These are phyloP conservation scores for Aphelenchoides besseyi DNA, from an alignment of 1,140 invertebrate genomes.

Conservation along the genomic window DNA sequence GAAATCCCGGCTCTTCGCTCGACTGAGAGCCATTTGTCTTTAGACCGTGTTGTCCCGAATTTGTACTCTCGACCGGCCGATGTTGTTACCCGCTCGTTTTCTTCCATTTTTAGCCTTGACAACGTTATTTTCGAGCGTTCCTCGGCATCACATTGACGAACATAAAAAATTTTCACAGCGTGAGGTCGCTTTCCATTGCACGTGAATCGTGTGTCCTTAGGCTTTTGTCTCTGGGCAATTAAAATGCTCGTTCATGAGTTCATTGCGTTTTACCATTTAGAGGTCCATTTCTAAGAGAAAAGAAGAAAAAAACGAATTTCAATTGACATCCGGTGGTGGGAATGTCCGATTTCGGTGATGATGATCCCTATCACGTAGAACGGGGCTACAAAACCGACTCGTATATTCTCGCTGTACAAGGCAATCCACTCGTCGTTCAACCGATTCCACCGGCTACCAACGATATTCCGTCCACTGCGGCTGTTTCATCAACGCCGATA, in stretches of 20 bases:
- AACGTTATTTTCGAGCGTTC: not conserved
- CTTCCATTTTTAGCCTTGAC: not conserved
- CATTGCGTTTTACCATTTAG: no score
- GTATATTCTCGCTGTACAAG: constrained; percentile 25
- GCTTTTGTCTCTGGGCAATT: no score
- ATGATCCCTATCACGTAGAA: constrained; percentile 13
- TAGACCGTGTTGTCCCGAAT: no score
- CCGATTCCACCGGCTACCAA: not conserved
- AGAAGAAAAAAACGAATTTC: not conserved
- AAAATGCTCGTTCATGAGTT: no score
- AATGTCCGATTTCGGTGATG: constrained; percentile 21
- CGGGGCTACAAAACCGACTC: constrained; percentile 26
- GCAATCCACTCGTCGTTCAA: constrained; percentile 15
- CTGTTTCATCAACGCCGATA: not conserved
- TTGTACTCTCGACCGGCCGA: no score
- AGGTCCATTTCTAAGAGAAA: no score
- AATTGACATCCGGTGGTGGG: not conserved
- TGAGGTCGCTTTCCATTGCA: no score
- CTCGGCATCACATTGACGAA: not conserved
- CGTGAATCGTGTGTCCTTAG: no score
- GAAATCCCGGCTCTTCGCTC: not conserved
- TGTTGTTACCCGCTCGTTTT: no score
- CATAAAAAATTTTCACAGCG: not conserved
- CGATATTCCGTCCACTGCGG: not conserved
- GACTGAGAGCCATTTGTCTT: no score